Evolutionary conservation across 2,113 vertebrate species (phyloP), one percentile per base, ranked within the genome.

Genomic region (Castor canadensis): DNA sequence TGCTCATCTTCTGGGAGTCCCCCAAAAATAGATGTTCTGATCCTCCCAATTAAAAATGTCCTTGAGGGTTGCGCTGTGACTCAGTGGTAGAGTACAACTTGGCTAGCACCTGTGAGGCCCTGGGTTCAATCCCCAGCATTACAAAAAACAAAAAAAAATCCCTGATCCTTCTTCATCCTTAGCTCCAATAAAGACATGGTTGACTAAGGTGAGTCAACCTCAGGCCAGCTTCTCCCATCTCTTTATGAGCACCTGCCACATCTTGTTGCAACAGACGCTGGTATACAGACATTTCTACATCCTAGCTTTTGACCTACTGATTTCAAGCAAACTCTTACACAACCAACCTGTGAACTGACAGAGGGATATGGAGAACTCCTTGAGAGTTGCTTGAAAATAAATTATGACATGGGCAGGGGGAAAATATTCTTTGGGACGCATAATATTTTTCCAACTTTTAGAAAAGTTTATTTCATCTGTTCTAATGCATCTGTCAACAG

Each of bases 281-380:
- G 2, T 32, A 67, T 15, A 84, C 13, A 60, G 28, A 79, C 3
- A 60, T 81, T 82, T 92, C 10, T 15, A 24, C 22, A 69, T 32
- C 13, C 6, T 69, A 4, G 0, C 56, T 79, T 95, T 91, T 88
- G 35, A 35, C 40, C 45, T 38, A 54, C 9, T 66, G 38, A 66
- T 60, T 93, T 93, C 81, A 96, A 69, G 15, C 58, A 93, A 89
- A 95, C 75, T 54, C 16, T 35, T 85, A 77, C 19, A 30, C 1
- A 71, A 26, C 0, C 3, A 47, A 54, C 83, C 45, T 91, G 30
- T 81, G 13, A 93, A 62, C 5, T 79, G 40, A 80, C 1, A 32
- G 45, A 94, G 49, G 43, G 5, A 84, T 60, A 49, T 19, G 1
- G 22, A 80, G 6, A 95, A 10, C 19, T 62, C 38, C 32, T 24